These are phyloP conservation scores for Dendrolimus pini DNA, from an alignment of 2,888 invertebrate species.

Conservation along the genomic window DNA sequence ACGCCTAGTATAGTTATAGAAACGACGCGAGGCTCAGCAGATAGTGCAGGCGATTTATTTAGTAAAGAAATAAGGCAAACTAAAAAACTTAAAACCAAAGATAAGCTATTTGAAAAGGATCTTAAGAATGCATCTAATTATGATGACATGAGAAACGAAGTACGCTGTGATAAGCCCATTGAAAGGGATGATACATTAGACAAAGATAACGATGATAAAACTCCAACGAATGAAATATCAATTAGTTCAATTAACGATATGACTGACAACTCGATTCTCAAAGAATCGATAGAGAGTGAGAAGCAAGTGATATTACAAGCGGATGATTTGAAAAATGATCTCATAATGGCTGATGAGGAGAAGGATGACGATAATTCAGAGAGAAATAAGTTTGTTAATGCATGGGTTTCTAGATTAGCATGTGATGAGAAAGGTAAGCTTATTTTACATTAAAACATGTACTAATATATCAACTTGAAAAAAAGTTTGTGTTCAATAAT, in stretches of 20 bases:
- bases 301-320: conserved; percentile 60
- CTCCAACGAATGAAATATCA: conserved; percentile 69
- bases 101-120: conserved; percentile 51
- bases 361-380: conserved; percentile 72
- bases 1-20: conserved; percentile 45
- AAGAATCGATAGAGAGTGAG: conserved; percentile 69
- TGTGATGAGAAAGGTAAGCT: conserved; percentile 64
- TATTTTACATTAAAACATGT: not conserved
- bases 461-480: too few relatives aligned
- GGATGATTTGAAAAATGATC: conserved; percentile 68
- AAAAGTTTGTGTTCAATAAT: not conserved
- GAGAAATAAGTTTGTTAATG: conserved; percentile 68
- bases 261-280: conserved; percentile 65
- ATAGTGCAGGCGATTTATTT: conserved; percentile 5
- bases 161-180: conserved; percentile 35
- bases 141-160: conserved; percentile 46
- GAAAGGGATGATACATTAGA: conserved; percentile 48
- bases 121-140: conserved; percentile 59
- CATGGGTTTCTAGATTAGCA: conserved; percentile 62
- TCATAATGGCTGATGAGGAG: conserved; percentile 69
- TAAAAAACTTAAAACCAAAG: conserved; percentile 50
- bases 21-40: conserved; percentile 27
- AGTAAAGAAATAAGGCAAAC: conserved; percentile 27
- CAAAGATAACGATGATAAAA: conserved; percentile 57
- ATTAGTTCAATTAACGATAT: conserved; percentile 68